Evolutionary conservation across 2,888 invertebrate genomes (phyloP).

Genomic region (Macropis europaea): DNA sequence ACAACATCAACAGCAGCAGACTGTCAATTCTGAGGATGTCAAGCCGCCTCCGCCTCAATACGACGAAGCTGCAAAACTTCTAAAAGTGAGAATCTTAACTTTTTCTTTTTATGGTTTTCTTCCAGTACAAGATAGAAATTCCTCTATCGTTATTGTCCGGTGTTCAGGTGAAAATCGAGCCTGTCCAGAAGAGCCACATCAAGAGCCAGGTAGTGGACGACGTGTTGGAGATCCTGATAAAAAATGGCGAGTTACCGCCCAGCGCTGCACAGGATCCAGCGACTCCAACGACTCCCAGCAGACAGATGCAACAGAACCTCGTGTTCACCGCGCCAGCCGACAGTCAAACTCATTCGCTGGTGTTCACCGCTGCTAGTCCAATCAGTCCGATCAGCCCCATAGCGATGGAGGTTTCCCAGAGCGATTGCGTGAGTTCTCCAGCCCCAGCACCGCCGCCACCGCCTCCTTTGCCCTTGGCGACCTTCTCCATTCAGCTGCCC

Average conservation of each 20-base stretch:
- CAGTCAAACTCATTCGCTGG: slow-evolving; percentile 73
- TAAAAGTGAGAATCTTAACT: slow-evolving; percentile 78
- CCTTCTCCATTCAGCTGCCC: slow-evolving; percentile 78
- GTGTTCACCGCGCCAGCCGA: slow-evolving; percentile 76
- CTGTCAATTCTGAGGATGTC: slow-evolving; percentile 74
- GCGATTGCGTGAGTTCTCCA: slow-evolving; percentile 73
- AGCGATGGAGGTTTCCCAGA: slow-evolving; percentile 75
- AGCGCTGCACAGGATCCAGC: slow-evolving; percentile 90
- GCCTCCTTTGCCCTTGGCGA: slow-evolving; percentile 78
- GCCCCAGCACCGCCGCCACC: slow-evolving; percentile 74
- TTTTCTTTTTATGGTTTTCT: neutral
- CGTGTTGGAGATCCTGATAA: slow-evolving; percentile 95
- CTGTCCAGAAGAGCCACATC: slow-evolving; percentile 76
- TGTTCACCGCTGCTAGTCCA: slow-evolving; percentile 73
- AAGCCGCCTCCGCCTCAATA: slow-evolving; percentile 85
- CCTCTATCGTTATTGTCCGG: neutral
- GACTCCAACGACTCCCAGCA: slow-evolving; percentile 82
- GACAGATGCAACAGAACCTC: slow-evolving; percentile 76
- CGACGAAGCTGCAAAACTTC: slow-evolving; percentile 85
- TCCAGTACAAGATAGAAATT: too few species aligned
- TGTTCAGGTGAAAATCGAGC: slow-evolving; percentile 77
- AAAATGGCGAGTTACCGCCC: slow-evolving; percentile 94
- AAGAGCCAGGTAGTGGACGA: slow-evolving; percentile 94
- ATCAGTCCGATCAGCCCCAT: slow-evolving; percentile 74
- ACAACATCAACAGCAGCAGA: slow-evolving; percentile 68